A percentile compares a stretch with the other conserved stretches of the same genome.
phyloP scores from a whole-genome alignment of 1,140 invertebrate genomes.

The Zaprionus inermis region DNA sequence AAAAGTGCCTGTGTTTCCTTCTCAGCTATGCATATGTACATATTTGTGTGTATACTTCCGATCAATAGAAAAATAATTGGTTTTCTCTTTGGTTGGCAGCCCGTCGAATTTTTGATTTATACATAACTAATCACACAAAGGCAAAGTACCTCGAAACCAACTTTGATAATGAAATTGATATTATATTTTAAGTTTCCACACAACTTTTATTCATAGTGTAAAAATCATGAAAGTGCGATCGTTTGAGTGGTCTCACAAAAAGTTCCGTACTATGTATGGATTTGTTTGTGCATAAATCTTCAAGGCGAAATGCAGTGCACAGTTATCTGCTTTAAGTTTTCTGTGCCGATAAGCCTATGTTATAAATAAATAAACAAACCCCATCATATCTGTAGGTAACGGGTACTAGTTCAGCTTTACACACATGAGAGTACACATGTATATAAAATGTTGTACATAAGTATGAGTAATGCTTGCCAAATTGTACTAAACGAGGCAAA shows the following conservation, averaged over 20 bases:
- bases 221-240: too few relatives aligned
- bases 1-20: not conserved
- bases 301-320: slow-evolving; percentile 8
- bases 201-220: too few relatives aligned
- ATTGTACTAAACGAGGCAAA: slow-evolving; percentile 37
- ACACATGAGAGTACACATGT: not conserved
- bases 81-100: not conserved
- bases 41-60: not conserved
- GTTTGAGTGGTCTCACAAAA: too few relatives aligned
- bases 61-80: not conserved
- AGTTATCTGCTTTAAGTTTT: slow-evolving; percentile 20
- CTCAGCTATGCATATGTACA: not conserved
- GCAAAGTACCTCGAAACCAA: not conserved
- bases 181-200: not conserved
- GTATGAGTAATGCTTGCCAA: slow-evolving; percentile 38
- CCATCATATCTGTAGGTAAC: slow-evolving; percentile 31
- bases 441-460: slow-evolving; percentile 2
- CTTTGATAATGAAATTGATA: not conserved
- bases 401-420: slow-evolving; percentile 4
- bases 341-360: slow-evolving; percentile 26
- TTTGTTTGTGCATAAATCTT: slow-evolving; percentile 9
- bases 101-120: not conserved
- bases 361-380: slow-evolving; percentile 50
- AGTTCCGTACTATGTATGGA: too few relatives aligned
- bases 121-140: not conserved